These are phyloP conservation scores for Sander vitreus DNA, from an alignment of 2,113 vertebrate genomes.

Conservation along the genomic window DNA sequence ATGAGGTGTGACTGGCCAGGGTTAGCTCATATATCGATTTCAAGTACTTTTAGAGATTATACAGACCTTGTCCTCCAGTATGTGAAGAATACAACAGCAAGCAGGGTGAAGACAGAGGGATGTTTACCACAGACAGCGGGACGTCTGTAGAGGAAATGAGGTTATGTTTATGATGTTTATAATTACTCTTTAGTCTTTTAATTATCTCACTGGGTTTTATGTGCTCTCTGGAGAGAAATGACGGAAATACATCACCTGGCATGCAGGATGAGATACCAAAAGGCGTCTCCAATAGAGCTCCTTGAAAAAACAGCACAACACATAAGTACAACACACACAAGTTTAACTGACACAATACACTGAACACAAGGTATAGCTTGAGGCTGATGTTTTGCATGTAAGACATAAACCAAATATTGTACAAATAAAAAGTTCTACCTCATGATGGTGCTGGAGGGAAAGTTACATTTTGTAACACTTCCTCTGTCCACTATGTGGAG, in stretches of 20 bases:
- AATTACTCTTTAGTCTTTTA: slow-evolving; percentile 40
- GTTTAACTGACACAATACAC: no score
- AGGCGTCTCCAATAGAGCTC: neutral
- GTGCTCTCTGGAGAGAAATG: slow-evolving; percentile 16
- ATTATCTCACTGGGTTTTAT: slow-evolving; percentile 47
- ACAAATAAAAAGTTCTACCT: no score
- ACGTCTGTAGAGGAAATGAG: slow-evolving; percentile 33
- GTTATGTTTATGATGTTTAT: slow-evolving; percentile 48
- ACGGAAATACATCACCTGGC: slow-evolving; percentile 30
- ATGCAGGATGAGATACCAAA: slow-evolving; percentile 18
- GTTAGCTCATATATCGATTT: neutral
- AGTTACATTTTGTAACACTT: no score
- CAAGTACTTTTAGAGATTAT: neutral
- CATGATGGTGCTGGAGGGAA: no score
- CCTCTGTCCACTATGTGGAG: no score
- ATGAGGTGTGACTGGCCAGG: neutral
- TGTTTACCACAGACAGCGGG: slow-evolving; percentile 7
- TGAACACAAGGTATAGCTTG: no score
- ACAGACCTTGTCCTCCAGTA: neutral
- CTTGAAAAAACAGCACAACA: slow-evolving; percentile 1
- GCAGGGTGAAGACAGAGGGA: neutral
- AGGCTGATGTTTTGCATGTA: no score
- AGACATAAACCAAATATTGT: no score
- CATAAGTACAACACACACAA: no score
- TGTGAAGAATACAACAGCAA: neutral